Evolutionary conservation across 2,113 vertebrate genomes (phyloP).

Genomic region (Amphilophus citrinellus): DNA sequence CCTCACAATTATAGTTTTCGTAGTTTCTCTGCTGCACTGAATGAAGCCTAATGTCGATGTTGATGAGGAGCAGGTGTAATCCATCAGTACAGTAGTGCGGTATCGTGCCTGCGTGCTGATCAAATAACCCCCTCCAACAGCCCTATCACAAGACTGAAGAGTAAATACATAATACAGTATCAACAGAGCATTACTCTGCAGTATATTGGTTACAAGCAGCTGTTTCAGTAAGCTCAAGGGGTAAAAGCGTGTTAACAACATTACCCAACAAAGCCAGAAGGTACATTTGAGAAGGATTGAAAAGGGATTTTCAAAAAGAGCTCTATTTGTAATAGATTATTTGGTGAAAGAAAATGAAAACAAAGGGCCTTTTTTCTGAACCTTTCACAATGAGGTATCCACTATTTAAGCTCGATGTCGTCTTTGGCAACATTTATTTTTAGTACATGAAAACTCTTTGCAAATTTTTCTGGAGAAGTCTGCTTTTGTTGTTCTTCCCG

Average conservation of each 20-base stretch:
- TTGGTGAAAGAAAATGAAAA: constrained; percentile 29
- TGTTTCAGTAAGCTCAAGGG: constrained; percentile 50
- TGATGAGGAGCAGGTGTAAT: constrained; percentile 48
- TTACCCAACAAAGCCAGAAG: constrained; percentile 41
- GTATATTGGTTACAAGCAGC: constrained; percentile 58
- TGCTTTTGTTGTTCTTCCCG: neutral
- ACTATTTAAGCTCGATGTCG: neutral
- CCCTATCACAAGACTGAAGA: constrained; percentile 32
- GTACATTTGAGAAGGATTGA: constrained; percentile 34
- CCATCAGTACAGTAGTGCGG: constrained; percentile 46
- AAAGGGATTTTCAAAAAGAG: constrained; percentile 20
- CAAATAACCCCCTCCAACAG: constrained; percentile 56
- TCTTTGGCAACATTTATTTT: constrained; percentile 2
- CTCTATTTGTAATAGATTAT: constrained; percentile 36
- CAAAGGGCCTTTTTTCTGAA: neutral
- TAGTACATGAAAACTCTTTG: neutral
- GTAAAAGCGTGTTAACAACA: constrained; percentile 40
- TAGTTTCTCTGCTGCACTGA: constrained; percentile 24
- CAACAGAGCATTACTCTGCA: constrained; percentile 55
- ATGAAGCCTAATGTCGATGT: constrained; percentile 15
- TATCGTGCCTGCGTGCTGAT: constrained; percentile 50
- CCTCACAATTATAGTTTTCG: constrained; percentile 23
- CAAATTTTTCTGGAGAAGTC: neutral
- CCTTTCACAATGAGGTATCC: neutral
- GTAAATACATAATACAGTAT: constrained; percentile 66